Evolutionary conservation across 2,113 vertebrate species (phyloP), one percentile per base, ranked within the genome.

Genomic region (Eidolon helvum): DNA sequence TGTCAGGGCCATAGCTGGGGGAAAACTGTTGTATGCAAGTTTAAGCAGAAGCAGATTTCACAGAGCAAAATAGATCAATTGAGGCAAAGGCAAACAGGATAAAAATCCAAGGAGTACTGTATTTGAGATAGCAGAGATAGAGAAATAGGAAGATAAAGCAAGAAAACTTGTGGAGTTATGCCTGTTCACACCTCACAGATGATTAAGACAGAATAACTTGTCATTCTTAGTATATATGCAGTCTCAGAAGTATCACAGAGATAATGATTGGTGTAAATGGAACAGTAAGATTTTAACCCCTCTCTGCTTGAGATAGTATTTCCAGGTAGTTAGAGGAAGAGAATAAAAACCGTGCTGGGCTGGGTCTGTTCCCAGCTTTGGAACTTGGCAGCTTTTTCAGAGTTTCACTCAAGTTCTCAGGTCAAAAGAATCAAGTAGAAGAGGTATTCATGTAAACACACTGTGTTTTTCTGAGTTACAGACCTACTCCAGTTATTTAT

Each of bases 401-500:
- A 94, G 97, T 96, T 98, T 97, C 96, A 77, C 91, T 96, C 87
- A 96, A 95, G 88, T 96, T 93, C 97, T 95, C 89, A 90, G 97
- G 96, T 96, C 97, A 98, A 92, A 97, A 65, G 65, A 94, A 97
- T 96, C 96, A 97, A 97, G 95, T 75, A 59, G 83, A 94, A 94
- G 95, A 95, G 96, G 95, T 98, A 92, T 96, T 96, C 91, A 11
- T 94, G 91, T 93, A 98, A 97, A 98, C 94, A 97, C 0, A 2
- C 77, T 59, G 86, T 78, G 82, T 94, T 98, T 96, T 96, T 90
- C 96, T 96, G 97, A 88, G 85, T 94, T 93, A 90, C 89, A 95
- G 96, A 93, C 78, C 86, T 92, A 94, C 95, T 97, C 80, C 50
- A 84, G 85, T 89, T 98, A 97, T 98, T 98, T 98, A 97, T 95